Base-by-base conservation (phyloP, 2,888 invertebrate genomes). In the Pollenia angustigena region DNA sequence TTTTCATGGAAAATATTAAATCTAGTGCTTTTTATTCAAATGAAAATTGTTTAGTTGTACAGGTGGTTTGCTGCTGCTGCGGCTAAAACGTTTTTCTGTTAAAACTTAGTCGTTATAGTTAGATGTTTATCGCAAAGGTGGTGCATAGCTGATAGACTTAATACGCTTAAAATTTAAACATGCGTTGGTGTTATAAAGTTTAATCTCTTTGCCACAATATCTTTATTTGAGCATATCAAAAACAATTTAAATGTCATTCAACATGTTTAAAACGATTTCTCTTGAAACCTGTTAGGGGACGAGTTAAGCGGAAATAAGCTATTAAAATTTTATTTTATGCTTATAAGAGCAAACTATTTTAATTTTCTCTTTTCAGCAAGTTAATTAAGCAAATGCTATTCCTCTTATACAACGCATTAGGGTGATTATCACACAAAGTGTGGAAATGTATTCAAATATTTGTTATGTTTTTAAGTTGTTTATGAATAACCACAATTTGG, bases 1-100 rank as follows among this genome's bases (percentile, higher is more conserved):
- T 52, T 16, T 72, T 72, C 1, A 4, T 46, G 42, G 4, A 16
- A 72, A 75, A 69, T 76, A 50, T 62, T 40, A 46, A 40, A 69
- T 69, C 14, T 52, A 16, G 40, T 66, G n/a, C 42, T 14, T 81
- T 60, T 44, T 46, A 44, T 16, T 14, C 46, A 46, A 18, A 44
- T 46, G 12, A 44, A 50, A 64, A 16, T 44, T 23, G 18, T 69
- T 66, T 60, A 23, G 40, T 44, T n/a, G 60, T 76, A 62, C 75
- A 76, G 76, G 82, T 82, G 82, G 69, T 76, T 76, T 46, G n/a
- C 48, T 72, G 40, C 54, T 72, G 40, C 48, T 62, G 76, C 44
- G 76, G 76, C 54, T 48, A 42, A 54, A 44, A 9, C 44, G 62
- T 54, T 40, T 62, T 48, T 18, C 62, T 76, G n/a, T 40, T 46